Evolutionary conservation across 2,797 vertebrate species (phyloP).

Genomic region (Salmo trutta): DNA sequence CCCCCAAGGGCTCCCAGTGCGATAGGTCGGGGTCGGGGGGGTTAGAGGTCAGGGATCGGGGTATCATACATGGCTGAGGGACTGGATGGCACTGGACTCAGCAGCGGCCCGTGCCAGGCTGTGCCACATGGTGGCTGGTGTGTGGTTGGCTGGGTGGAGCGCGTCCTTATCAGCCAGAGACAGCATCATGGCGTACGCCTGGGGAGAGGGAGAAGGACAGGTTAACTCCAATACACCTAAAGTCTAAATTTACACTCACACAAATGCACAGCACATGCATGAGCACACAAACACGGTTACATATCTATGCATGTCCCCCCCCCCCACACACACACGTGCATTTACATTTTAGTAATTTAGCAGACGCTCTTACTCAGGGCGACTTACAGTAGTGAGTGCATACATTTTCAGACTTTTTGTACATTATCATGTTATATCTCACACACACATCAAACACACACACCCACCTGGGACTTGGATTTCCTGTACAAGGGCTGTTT

Average conservation of each 20-base stretch:
- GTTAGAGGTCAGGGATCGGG: constrained; percentile 51
- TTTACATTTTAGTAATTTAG: too few species aligned
- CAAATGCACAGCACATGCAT: constrained; percentile 4
- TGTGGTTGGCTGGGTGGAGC: constrained; percentile 86
- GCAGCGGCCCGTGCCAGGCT: constrained; percentile 91
- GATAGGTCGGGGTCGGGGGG: constrained; percentile 46
- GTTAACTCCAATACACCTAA: constrained; percentile 10
- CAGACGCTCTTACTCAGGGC: too few species aligned
- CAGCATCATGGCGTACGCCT: constrained; percentile 99
- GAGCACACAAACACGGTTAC: constrained; percentile 6
- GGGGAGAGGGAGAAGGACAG: constrained; percentile 24
- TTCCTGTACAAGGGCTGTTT: constrained; percentile 97
- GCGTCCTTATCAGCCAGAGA: constrained; percentile 97
- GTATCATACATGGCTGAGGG: constrained; percentile 97
- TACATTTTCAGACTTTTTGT: rapidly evolving
- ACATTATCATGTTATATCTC: too few species aligned
- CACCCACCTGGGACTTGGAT: constrained; percentile 96
- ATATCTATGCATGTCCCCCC: neutral
- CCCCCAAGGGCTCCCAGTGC: constrained; percentile 82
- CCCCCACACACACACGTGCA: neutral
- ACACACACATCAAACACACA: neutral
- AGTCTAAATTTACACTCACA: neutral
- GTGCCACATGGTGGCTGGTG: constrained; percentile 94
- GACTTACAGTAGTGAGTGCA: too few species aligned
- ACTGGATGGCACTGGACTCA: constrained; percentile 95